Percentiles rank a stretch among this genome's conserved stretches.
phyloP scores from a whole-genome alignment of 1,140 invertebrate genomes.

The Temnothorax curvispinosus region DNA sequence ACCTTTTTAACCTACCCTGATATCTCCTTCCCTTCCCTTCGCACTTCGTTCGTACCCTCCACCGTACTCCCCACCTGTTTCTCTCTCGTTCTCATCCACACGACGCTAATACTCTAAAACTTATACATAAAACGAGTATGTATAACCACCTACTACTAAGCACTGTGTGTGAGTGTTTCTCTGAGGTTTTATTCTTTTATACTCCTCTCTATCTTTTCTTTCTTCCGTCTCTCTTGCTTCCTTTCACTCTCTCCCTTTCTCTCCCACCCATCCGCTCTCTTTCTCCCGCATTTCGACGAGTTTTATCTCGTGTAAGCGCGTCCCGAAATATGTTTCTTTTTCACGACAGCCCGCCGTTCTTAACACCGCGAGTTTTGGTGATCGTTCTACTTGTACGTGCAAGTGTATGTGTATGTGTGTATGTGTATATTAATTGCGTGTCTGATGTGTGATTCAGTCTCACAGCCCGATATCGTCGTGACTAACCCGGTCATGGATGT shows the following conservation, averaged over 20 bases:
- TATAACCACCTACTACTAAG: conserved; percentile 72
- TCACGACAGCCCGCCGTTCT: conserved; percentile 28
- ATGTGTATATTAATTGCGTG: neutral
- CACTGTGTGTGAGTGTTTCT: conserved; percentile 52
- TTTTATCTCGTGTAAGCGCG: conserved; percentile 36
- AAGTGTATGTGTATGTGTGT: conserved; percentile 1
- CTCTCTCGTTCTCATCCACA: conserved; percentile 41
- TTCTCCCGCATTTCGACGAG: conserved; percentile 31
- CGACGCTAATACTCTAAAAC: conserved; percentile 74
- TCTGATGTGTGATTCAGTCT: conserved; percentile 53
- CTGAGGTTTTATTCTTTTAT: conserved; percentile 56
- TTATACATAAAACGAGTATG: conserved; percentile 77
- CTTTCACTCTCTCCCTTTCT: neutral
- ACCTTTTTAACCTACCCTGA: neutral
- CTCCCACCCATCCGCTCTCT: conserved; percentile 11
- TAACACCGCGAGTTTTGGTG: conserved; percentile 36
- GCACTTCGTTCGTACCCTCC: conserved; percentile 40
- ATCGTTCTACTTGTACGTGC: conserved; percentile 51
- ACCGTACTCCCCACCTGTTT: conserved; percentile 36
- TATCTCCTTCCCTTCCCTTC: conserved; percentile 6
- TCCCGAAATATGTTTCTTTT: conserved; percentile 12
- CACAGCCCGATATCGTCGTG: conserved; percentile 64
- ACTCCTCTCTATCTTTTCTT: conserved; percentile 4
- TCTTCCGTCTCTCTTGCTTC: conserved; percentile 4
- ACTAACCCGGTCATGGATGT: conserved; percentile 58